Evolutionary conservation across 2,113 vertebrate genomes (phyloP).

Genomic region (Bostrychus sinensis): DNA sequence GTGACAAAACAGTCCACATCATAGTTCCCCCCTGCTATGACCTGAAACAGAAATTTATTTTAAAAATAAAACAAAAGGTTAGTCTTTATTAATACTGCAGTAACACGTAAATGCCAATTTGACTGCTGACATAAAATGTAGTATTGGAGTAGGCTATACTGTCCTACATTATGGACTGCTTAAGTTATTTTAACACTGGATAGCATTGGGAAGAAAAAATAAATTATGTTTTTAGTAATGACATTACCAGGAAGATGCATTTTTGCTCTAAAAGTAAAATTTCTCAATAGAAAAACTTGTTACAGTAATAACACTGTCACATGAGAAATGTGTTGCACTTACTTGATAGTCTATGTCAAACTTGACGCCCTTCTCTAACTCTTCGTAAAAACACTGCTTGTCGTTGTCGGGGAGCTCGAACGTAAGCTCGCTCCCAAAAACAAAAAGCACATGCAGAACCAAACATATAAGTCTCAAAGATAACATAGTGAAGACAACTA

Average conservation of each 20-base stretch:
- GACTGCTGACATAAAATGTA: neutral
- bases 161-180: too few species aligned
- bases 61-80: neutral
- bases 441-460: conserved; percentile 40
- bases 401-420: conserved; percentile 81
- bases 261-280: too few species aligned
- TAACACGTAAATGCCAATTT: neutral
- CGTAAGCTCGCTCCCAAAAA: conserved; percentile 72
- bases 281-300: neutral
- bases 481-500: conserved; percentile 30
- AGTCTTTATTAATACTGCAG: neutral
- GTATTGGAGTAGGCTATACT: too few species aligned
- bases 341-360: conserved; percentile 82
- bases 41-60: conserved; percentile 69
- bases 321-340: conserved; percentile 32
- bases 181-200: too few species aligned
- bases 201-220: too few species aligned
- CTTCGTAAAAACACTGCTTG: conserved; percentile 83
- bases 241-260: too few species aligned
- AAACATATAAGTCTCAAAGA: conserved; percentile 30
- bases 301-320: neutral
- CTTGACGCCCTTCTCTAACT: conserved; percentile 70
- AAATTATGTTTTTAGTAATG: too few species aligned
- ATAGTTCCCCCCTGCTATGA: conserved; percentile 91
- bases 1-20: conserved; percentile 90